Evolutionary conservation across 2,113 vertebrate genomes (phyloP).

Genomic region (Paedocypris sp.): DNA sequence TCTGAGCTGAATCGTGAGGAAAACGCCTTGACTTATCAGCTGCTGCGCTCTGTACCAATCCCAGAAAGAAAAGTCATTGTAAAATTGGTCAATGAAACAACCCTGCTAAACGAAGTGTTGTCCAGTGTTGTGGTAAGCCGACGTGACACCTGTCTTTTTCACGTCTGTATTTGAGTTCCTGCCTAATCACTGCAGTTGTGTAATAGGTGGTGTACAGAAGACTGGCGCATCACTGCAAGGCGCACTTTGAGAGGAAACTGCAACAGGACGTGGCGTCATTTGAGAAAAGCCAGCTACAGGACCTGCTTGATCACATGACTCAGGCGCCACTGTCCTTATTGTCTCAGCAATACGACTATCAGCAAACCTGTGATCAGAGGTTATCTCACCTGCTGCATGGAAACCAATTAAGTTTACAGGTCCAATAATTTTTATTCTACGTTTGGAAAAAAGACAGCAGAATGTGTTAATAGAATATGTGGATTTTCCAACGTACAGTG

Average conservation of each 20-base stretch:
- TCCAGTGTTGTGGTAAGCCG: conserved; percentile 17
- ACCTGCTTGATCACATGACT: conserved; percentile 40
- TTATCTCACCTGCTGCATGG: conserved; percentile 41
- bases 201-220: conserved; percentile 29
- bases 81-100: background rate
- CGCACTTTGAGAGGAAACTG: conserved; percentile 38
- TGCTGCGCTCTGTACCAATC: conserved; percentile 28
- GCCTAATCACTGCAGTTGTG: background rate
- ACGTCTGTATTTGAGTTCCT: too few species aligned
- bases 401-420: conserved; percentile 46
- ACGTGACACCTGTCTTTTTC: background rate
- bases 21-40: background rate
- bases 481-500: too few species aligned
- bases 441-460: too few species aligned
- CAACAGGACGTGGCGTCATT: conserved; percentile 42
- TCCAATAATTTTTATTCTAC: background rate
- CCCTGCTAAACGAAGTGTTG: background rate
- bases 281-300: conserved; percentile 49
- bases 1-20: background rate
- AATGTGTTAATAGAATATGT: too few species aligned
- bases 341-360: conserved; percentile 25
- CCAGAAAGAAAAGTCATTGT: too few species aligned
- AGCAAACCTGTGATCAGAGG: conserved; percentile 37
- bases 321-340: background rate
- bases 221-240: conserved; percentile 21